Evolutionary conservation across 2,113 vertebrate genomes (phyloP), one percentile per base, ranked within the genome.

Genomic region (Asarcornis scutulata): DNA sequence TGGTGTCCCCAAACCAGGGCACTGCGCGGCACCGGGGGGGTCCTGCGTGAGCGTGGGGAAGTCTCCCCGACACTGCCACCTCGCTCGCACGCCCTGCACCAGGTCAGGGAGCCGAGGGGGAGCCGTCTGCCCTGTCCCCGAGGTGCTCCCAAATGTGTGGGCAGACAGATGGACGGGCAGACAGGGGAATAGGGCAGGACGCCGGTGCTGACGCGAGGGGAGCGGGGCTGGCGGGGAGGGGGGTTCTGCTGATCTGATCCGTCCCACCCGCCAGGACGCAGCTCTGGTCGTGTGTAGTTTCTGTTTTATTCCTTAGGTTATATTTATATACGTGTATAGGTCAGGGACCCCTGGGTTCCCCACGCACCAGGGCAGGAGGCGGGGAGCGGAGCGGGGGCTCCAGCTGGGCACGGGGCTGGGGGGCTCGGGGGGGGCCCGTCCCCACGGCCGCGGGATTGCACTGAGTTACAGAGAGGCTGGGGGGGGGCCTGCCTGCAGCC

Each of bases 291-390:
- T 64, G 88, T 82, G 92, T 74, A 59, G 71, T 63, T 86, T 91
- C 93, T 91, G 95, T 77, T 96, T 96, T 97, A 96, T 96, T 97
- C 95, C 95, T 97, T 79, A 62, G 95, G 91, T 95, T 97, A 97
- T 97, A 97, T 95, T 97, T 95, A 97, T 96, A 97, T 93, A 97
- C 53, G 92, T 91, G 94, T 63, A 95, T 29, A 79, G 60, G 96
- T 62, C 84, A 73, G 64, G 82, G 95, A 91, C 73, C 93, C 93
- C 83, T 68, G 88, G 69, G 83, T 69, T 73, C 85, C 76, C 94
- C 7, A 1, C 9, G 80, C 91, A 81, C 76, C 64, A 18, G 27
- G 83, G 86, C 83, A 9, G 2, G 76, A 18, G 88, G 93, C 12
- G 9, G 71, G 69, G 44, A 26, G 52, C 9, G 2, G 58, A 72